Evolutionary conservation across 2,113 vertebrate species (phyloP).

Genomic region (Eurystomus gularis): DNA sequence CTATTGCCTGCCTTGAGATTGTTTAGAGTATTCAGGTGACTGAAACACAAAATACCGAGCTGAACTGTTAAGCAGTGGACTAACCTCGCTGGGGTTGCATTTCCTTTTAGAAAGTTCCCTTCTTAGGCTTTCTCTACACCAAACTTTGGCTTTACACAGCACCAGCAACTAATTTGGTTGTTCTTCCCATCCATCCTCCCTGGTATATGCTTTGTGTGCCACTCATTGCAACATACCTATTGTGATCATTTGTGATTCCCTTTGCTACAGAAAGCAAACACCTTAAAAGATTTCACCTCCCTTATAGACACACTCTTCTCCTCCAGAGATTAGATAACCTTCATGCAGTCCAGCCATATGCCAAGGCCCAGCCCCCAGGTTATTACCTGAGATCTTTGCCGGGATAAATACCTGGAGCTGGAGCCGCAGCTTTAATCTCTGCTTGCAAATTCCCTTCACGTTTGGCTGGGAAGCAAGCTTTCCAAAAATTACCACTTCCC

Average conservation of each 20-base stretch:
- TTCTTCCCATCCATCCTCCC: not conserved
- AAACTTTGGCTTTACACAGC: not conserved
- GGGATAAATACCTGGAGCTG: not conserved
- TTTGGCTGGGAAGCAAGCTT: not conserved
- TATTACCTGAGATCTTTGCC: not conserved
- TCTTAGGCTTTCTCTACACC: not conserved
- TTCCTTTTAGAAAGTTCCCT: not conserved
- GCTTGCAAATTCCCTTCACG: not conserved
- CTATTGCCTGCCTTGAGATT: not conserved
- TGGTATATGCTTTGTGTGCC: rapidly evolving
- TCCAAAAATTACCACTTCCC: not conserved
- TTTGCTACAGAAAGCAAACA: not conserved
- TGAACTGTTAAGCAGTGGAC: not conserved
- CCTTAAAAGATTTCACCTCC: not conserved
- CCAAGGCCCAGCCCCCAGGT: not conserved
- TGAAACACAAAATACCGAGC: not conserved
- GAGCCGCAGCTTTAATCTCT: not conserved
- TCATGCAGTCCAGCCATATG: not conserved
- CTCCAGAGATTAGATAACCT: not conserved
- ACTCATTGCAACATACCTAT: not conserved
- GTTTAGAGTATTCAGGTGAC: not conserved
- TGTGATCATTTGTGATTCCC: not conserved
- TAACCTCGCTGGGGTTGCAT: not conserved
- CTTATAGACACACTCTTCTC: not conserved
- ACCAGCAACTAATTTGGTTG: not conserved